These are phyloP conservation scores for Orientallactaga bullata DNA, from an alignment of 2,113 vertebrate genomes.

Conservation along the genomic window DNA sequence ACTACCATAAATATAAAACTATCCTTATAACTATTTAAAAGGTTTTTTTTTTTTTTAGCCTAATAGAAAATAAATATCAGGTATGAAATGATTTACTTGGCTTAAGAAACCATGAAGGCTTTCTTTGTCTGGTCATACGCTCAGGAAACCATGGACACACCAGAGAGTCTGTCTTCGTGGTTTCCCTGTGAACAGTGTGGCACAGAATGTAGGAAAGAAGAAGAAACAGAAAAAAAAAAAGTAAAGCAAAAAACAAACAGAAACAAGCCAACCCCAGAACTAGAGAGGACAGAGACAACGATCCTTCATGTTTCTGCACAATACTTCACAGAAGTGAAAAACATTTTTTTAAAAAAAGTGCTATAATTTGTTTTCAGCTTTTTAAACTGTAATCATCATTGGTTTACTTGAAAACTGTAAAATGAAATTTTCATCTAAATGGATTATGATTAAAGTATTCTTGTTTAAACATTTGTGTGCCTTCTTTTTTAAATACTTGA, in stretches of 20 bases:
- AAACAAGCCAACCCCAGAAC: background rate
- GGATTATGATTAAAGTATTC: background rate
- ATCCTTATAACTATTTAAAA: background rate
- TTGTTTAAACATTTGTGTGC: background rate
- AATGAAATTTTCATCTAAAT: background rate
- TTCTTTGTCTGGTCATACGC: slow-evolving; percentile 1
- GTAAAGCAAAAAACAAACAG: background rate
- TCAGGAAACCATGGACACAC: background rate
- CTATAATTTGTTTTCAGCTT: background rate
- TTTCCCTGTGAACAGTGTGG: background rate
- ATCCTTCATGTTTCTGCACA: background rate
- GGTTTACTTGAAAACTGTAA: background rate
- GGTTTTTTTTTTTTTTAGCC: too few relatives aligned
- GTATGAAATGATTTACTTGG: background rate
- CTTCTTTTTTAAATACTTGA: background rate
- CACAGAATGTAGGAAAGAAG: background rate
- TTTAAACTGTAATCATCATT: background rate
- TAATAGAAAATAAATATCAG: background rate
- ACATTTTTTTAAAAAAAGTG: background rate
- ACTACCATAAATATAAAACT: background rate
- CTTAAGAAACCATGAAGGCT: background rate
- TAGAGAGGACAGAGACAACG: background rate
- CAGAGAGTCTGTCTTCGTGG: background rate
- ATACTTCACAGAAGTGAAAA: background rate
- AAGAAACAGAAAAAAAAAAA: background rate